Evolutionary conservation across 2,113 vertebrate genomes (phyloP).

Genomic region (Myiozetetes cayanensis): DNA sequence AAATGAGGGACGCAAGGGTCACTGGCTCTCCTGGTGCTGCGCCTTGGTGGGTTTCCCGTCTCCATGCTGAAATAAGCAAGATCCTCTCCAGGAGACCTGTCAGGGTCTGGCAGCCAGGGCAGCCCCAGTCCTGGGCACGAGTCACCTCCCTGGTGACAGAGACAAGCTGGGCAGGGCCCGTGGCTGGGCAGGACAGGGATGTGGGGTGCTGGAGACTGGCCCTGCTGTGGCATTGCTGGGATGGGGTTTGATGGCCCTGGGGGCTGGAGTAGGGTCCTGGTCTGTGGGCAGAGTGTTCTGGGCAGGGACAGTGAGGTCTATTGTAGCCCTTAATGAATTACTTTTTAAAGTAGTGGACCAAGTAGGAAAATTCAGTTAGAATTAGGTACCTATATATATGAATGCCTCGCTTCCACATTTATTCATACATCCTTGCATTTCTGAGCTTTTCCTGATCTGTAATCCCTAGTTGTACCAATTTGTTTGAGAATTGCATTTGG

Average conservation of each 20-base stretch:
- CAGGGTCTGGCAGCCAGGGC: too few species aligned
- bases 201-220: not conserved
- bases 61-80: not conserved
- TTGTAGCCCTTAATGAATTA: not conserved
- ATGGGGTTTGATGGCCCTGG: not conserved
- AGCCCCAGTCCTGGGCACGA: fast-evolving
- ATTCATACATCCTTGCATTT: not conserved
- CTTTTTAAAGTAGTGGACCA: not conserved
- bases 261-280: not conserved
- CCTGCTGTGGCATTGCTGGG: not conserved
- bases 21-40: not conserved
- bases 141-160: not conserved
- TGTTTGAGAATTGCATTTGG: not conserved
- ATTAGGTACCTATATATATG: not conserved
- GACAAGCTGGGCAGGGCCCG: too few species aligned
- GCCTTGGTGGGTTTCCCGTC: not conserved
- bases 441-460: not conserved
- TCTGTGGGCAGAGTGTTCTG: not conserved
- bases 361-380: not conserved
- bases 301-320: not conserved
- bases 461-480: not conserved
- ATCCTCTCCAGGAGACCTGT: not conserved
- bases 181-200: not conserved
- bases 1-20: not conserved
- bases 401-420: not conserved